Conservation (phyloP, 2,113 vertebrate species). For the Sisor rabdophorus region DNA sequence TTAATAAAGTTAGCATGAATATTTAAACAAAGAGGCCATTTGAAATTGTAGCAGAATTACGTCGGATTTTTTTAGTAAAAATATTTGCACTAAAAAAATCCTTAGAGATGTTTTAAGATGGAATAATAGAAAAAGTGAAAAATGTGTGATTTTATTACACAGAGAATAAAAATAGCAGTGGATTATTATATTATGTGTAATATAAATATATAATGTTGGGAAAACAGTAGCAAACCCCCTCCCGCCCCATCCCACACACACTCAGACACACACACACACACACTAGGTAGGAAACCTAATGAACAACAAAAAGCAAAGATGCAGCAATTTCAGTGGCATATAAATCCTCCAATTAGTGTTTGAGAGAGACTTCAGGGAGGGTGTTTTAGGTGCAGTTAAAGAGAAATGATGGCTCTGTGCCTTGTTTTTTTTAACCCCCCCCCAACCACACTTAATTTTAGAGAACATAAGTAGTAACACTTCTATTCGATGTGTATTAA, state of each 20-base stretch:
- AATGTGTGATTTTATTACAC: background rate
- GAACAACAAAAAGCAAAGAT: conserved; percentile 13
- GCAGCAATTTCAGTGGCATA: conserved; percentile 35
- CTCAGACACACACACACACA: background rate
- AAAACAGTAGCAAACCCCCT: background rate
- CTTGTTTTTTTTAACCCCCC: background rate
- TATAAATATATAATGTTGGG: conserved; percentile 2
- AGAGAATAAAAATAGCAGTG: conserved; percentile 11
- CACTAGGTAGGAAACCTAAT: conserved; percentile 3
- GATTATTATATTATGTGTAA: conserved; percentile 11
- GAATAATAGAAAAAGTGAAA: background rate
- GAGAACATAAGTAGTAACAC: background rate
- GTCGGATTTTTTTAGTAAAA: background rate
- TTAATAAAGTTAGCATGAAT: background rate
- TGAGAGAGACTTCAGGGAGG: conserved; percentile 28
- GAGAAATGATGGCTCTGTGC: conserved; percentile 27
- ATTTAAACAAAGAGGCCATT: background rate
- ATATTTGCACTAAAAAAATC: background rate
- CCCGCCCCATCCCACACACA: background rate
- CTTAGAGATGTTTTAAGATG: background rate
- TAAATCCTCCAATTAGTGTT: conserved; percentile 52
- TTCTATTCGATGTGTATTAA: background rate
- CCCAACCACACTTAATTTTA: conserved; percentile 14
- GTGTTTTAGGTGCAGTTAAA: conserved; percentile 26
- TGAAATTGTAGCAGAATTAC: background rate